These are phyloP conservation scores for Bombus superbus DNA, from an alignment of 1,140 invertebrate genomes.

Conservation along the genomic window DNA sequence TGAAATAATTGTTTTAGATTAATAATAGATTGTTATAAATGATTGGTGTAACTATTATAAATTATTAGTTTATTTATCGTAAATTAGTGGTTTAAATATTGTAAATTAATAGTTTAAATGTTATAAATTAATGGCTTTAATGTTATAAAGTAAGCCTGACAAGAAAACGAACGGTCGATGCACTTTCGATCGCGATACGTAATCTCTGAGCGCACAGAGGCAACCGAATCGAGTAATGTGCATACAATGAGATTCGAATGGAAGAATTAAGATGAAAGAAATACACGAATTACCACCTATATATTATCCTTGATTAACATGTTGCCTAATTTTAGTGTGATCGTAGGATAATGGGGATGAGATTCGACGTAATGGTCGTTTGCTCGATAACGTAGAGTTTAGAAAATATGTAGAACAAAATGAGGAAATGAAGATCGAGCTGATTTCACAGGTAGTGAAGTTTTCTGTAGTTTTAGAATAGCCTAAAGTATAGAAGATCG, in stretches of 20 bases:
- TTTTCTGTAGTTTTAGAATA: neutral
- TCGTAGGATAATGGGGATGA: neutral
- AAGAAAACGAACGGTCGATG: constrained; percentile 48
- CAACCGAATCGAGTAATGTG: neutral
- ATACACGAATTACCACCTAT: neutral
- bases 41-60: too few species aligned
- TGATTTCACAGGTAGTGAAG: neutral
- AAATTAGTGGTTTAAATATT: too few species aligned
- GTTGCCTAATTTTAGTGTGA: neutral
- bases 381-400: neutral
- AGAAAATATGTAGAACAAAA: neutral
- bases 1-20: too few species aligned
- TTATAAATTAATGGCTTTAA: too few species aligned
- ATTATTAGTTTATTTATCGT: too few species aligned
- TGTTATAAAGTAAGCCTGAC: constrained; percentile 13
- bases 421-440: neutral
- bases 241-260: neutral
- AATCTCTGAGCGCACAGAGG: neutral
- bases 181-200: constrained; percentile 29
- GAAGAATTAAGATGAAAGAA: neutral
- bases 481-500: constrained; percentile 12
- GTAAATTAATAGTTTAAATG: too few species aligned
- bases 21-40: too few species aligned
- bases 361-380: neutral
- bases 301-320: neutral